Evolutionary conservation across 1,140 invertebrate genomes (phyloP).

Genomic region (Lutraria rhynchaena): DNA sequence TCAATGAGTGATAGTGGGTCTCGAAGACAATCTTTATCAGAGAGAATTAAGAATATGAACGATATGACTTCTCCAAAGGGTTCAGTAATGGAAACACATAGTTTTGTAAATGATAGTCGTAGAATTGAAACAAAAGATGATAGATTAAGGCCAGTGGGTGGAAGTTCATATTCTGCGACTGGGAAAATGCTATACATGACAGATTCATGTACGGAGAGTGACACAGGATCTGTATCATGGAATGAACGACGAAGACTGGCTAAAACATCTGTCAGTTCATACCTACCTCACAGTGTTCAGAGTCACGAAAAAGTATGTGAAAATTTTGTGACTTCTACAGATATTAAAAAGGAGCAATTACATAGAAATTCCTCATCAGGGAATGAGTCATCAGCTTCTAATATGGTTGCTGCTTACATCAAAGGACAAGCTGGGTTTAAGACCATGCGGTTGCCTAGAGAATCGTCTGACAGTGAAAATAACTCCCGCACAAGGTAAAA

Average conservation of each 20-base stretch:
- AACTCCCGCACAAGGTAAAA: too few species aligned
- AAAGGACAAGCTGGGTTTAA: constrained; percentile 22
- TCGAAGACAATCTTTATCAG: constrained; percentile 10
- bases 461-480: neutral
- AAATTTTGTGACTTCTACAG: too few species aligned
- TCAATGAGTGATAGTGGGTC: neutral
- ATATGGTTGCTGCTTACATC: constrained; percentile 16
- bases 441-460: neutral
- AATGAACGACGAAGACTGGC: constrained; percentile 21
- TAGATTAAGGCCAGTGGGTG: too few species aligned
- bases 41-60: neutral
- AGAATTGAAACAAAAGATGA: too few species aligned
- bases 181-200: too few species aligned
- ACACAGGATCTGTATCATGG: neutral
- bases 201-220: constrained; percentile 25
- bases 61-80: neutral
- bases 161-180: too few species aligned
- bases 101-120: too few species aligned
- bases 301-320: too few species aligned
- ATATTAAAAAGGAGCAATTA: too few species aligned
- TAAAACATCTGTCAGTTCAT: neutral
- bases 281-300: too few species aligned
- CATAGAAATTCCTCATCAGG: neutral
- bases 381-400: constrained; percentile 10
- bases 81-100: too few species aligned